A percentile compares a stretch with the other conserved stretches of the same genome.
phyloP scores from a whole-genome alignment of 2,113 vertebrate genomes.

The Pituophis catenifer region DNA sequence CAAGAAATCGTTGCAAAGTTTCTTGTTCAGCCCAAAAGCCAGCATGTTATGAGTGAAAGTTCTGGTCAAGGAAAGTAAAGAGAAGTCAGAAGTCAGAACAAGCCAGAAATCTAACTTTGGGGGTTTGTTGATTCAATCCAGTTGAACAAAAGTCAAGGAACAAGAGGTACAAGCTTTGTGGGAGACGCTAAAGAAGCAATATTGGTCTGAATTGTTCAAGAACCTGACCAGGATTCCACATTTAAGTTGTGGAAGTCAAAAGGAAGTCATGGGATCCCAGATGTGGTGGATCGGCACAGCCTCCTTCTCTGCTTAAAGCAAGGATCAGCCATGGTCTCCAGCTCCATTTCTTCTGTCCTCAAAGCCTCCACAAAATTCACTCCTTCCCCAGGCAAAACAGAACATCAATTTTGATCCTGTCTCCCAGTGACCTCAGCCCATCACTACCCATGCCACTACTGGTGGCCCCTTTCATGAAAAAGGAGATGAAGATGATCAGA shows the following conservation, averaged over 20 bases:
- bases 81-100: not conserved
- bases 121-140: not conserved
- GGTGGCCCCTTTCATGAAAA: too few species aligned
- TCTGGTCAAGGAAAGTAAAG: conserved; percentile 63
- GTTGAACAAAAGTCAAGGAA: not conserved
- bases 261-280: too few species aligned
- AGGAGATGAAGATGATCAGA: too few species aligned
- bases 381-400: not conserved
- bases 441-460: too few species aligned
- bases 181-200: not conserved
- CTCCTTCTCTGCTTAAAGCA: too few species aligned
- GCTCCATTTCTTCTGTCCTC: too few species aligned
- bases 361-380: not conserved
- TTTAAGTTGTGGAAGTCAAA: too few species aligned
- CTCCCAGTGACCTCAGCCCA: not conserved
- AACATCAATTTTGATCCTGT: not conserved
- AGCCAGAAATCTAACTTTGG: not conserved
- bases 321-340: too few species aligned
- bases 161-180: not conserved
- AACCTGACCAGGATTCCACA: too few species aligned
- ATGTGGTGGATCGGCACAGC: too few species aligned
- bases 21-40: conserved; percentile 90
- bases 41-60: conserved; percentile 98
- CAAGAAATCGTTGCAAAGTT: conserved; percentile 91
- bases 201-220: too few species aligned